phyloP scores from a whole-genome alignment of 2,888 invertebrate genomes.

The Drosophila lutescens region DNA sequence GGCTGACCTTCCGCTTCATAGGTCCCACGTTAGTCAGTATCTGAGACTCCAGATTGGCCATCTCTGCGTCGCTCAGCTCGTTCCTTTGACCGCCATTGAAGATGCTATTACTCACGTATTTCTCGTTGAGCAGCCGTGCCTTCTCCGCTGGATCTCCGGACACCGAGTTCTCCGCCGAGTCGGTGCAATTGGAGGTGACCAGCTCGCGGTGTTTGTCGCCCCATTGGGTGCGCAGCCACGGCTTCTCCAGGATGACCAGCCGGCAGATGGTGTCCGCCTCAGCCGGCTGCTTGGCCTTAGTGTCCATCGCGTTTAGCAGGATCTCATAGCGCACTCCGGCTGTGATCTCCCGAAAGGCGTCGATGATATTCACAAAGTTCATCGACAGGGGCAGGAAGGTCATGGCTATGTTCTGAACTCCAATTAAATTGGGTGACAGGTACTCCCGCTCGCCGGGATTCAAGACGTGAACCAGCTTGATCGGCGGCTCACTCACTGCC shows the following conservation, averaged over 20 bases:
- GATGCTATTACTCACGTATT: slow-evolving; percentile 81
- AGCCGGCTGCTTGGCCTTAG: slow-evolving; percentile 75
- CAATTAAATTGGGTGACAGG: slow-evolving; percentile 82
- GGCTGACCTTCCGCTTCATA: slow-evolving; percentile 50
- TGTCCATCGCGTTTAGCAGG: slow-evolving; percentile 79
- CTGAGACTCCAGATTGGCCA: slow-evolving; percentile 81
- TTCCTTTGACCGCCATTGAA: slow-evolving; percentile 82
- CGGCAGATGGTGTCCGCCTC: slow-evolving; percentile 85
- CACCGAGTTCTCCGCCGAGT: slow-evolving; percentile 74
- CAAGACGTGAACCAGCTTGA: slow-evolving; percentile 80
- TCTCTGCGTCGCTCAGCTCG: slow-evolving; percentile 79
- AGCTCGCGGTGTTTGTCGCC: slow-evolving; percentile 87
- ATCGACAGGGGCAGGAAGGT: slow-evolving; percentile 82
- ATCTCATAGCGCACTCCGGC: slow-evolving; percentile 83
- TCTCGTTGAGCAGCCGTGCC: slow-evolving; percentile 71
- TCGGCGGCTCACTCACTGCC: slow-evolving; percentile 72
- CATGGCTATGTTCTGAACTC: slow-evolving; percentile 83
- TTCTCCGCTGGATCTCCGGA: slow-evolving; percentile 52
- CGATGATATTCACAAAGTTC: slow-evolving; percentile 82
- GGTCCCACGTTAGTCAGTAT: slow-evolving; percentile 63
- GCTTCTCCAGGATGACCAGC: slow-evolving; percentile 87
- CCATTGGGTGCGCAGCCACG: slow-evolving; percentile 87
- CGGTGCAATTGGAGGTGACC: slow-evolving; percentile 88
- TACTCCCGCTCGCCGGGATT: slow-evolving; percentile 83
- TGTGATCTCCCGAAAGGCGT: slow-evolving; percentile 83